Evolutionary conservation across 2,113 vertebrate species (phyloP), one percentile per base, ranked within the genome.

Genomic region (Corythoichthys haematopterus): DNA sequence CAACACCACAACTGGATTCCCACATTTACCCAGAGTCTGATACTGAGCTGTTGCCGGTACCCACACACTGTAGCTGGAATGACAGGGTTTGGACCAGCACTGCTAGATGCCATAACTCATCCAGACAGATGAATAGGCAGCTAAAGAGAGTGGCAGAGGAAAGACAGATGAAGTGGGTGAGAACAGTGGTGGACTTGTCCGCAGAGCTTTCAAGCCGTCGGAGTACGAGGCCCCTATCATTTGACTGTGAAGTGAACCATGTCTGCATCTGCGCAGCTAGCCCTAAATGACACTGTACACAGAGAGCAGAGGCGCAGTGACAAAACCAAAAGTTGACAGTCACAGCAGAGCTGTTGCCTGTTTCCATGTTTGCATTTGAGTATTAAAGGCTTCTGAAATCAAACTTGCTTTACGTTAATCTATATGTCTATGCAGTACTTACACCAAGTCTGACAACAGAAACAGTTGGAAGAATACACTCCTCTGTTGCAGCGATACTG

Each of bases 201-300:
- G 4, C 61, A 35, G 76, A 61, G 55, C 68, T 71, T 64, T 45
- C 1, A 20, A 66, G 67, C 57, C 50, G 77, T 56, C 28, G 38
- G 62, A 74, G 78, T 78, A 76, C 72, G 73, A 79, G 79, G 78
- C 67, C 83, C 69, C 79, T 85, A 63, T 85, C 77, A 82, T 85
- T 83, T 80, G 66, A 80, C 78, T 83, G 78, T 62, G 70, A 83
- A 72, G 60, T 78, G 80, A 82, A 80, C 68, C 78, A 0, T 66
- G 78, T 69, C 82, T 79, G 40, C 60, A 13, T 46, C 40, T 28
- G 66, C 47, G 13, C 52, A 74, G 68, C 66, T 80, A 63, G 80
- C 86, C 84, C 84, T 72, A 80, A 70, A 84, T 73, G 80, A 84
- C 86, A 79, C 65, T 0, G 66, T 64, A 28, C 45, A 59, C 70